These are phyloP conservation scores for Crocodylus rhombifer DNA, from an alignment of 2,797 vertebrate genomes.

Conservation along the genomic window DNA sequence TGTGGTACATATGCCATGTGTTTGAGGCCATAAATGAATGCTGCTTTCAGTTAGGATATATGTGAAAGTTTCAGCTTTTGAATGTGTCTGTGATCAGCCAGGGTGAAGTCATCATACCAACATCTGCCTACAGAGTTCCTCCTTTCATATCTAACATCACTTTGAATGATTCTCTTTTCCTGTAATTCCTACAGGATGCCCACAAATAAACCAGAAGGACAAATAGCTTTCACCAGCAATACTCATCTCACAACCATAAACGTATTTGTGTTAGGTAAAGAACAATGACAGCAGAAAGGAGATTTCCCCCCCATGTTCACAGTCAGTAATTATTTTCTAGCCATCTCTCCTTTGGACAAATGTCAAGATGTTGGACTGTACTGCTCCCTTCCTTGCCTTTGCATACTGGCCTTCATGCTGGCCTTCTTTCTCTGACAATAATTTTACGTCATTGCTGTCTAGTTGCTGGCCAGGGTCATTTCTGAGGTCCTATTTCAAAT, in stretches of 20 bases:
- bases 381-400: neutral
- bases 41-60: neutral
- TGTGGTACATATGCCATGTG: neutral
- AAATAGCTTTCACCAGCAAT: neutral
- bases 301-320: neutral
- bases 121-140: neutral
- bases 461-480: too few species aligned
- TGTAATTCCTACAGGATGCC: neutral
- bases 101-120: neutral
- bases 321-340: neutral
- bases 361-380: neutral
- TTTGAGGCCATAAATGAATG: accelerated
- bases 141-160: neutral
- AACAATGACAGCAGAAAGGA: neutral
- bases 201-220: neutral
- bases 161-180: neutral
- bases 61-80: neutral
- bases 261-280: accelerated
- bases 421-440: too few species aligned
- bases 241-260: accelerated
- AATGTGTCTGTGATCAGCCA: neutral
- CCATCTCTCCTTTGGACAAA: neutral
- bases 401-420: too few species aligned
- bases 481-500: too few species aligned
- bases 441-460: too few species aligned